These are phyloP conservation scores for Triops cancriformis DNA, from an alignment of 1,140 invertebrate species.

Conservation along the genomic window DNA sequence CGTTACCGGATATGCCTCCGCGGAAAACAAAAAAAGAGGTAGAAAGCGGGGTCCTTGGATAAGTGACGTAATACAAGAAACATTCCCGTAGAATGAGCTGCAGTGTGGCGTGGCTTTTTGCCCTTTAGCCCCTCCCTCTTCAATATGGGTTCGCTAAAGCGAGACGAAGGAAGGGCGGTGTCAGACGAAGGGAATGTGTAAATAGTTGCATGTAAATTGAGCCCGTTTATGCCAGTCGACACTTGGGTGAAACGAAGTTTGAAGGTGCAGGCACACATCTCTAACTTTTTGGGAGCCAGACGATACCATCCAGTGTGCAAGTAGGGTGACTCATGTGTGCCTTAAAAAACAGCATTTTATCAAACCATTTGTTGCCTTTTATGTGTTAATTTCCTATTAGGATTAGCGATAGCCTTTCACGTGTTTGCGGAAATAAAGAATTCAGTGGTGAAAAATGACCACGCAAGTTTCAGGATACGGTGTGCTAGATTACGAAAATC, in stretches of 20 bases:
- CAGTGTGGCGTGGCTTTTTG: neutral
- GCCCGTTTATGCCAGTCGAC: neutral
- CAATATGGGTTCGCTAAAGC: neutral
- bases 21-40: too few relatives aligned
- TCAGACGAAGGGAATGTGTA: neutral
- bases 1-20: too few relatives aligned
- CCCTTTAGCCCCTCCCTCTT: neutral
- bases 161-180: neutral
- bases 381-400: neutral
- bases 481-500: neutral
- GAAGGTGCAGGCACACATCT: neutral
- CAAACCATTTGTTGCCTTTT: conserved; percentile 5
- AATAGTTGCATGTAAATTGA: neutral
- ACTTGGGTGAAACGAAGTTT: neutral
- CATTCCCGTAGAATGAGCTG: neutral
- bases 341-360: neutral
- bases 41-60: too few relatives aligned
- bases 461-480: neutral
- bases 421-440: too few relatives aligned
- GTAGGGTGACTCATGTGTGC: neutral
- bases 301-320: neutral
- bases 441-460: neutral
- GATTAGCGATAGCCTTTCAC: too few relatives aligned
- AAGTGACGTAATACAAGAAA: too few relatives aligned
- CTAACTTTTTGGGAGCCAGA: neutral